Conservation (phyloP, 2,113 vertebrate species). For the Nycticebus coucang region DNA sequence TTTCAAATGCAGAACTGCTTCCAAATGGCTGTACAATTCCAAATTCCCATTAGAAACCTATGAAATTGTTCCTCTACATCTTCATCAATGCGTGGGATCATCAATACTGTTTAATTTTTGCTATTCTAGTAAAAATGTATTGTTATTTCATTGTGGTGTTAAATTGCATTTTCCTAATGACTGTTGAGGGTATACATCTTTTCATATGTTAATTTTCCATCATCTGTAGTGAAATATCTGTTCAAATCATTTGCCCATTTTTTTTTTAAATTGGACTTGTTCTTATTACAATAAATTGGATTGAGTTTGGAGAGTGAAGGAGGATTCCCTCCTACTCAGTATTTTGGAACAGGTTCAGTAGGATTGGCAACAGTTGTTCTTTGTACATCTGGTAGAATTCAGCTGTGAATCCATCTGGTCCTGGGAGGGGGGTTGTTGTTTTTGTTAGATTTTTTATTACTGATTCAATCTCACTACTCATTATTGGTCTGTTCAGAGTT, state of each 20-base stretch:
- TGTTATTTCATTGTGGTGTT: background rate
- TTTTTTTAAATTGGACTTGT: background rate
- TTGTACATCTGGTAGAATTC: background rate
- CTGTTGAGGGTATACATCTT: background rate
- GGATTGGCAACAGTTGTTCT: background rate
- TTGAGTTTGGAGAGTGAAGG: background rate
- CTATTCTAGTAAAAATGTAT: background rate
- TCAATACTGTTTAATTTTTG: background rate
- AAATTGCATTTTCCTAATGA: constrained; percentile 20
- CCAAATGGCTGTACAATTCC: background rate
- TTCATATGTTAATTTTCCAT: constrained; percentile 38
- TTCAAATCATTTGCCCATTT: background rate
- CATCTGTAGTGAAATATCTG: background rate
- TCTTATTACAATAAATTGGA: background rate
- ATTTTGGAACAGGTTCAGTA: background rate
- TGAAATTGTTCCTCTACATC: background rate
- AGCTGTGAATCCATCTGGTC: background rate
- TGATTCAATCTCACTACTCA: background rate
- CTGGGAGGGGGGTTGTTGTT: background rate
- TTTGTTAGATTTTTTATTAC: background rate
- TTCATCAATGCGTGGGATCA: background rate
- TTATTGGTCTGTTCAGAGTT: background rate
- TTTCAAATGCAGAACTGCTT: background rate
- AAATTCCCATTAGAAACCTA: background rate
- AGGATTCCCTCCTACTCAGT: background rate